Percentiles rank a stretch among this genome's conserved stretches.
These are phyloP conservation scores for Holcopasites calliopsidis DNA, from an alignment of 1,140 invertebrate genomes.

Conservation along the genomic window DNA sequence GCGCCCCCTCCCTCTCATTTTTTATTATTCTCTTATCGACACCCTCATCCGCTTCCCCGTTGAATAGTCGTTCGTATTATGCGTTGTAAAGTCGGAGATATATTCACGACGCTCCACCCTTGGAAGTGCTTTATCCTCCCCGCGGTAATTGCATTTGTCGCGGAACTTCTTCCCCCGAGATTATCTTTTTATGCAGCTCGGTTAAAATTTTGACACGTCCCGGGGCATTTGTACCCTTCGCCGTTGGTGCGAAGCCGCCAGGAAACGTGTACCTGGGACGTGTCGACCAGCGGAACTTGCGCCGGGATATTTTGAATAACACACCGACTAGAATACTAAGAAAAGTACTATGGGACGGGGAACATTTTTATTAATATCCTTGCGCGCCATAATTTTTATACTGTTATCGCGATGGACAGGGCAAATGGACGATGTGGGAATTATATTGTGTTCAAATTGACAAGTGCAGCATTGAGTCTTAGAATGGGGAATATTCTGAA, in stretches of 20 bases:
- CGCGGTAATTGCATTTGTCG: conserved; percentile 36
- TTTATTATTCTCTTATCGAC: conserved; percentile 22
- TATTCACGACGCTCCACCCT: not conserved
- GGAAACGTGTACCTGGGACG: not conserved
- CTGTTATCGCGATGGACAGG: no score
- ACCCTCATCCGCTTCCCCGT: not conserved
- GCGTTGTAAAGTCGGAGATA: conserved; percentile 1
- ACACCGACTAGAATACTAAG: not conserved
- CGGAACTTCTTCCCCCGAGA: conserved; percentile 8
- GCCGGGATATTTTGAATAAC: conserved; percentile 9
- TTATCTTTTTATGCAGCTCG: conserved; percentile 21
- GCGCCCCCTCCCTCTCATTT: not conserved
- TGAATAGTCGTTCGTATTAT: not conserved
- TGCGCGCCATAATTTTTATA: no score
- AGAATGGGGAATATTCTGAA: conserved; percentile 13
- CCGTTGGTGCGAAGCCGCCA: not conserved
- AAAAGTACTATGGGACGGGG: not conserved
- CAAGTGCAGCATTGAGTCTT: not conserved
- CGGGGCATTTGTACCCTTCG: not conserved
- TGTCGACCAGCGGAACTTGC: not conserved
- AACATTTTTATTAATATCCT: no score
- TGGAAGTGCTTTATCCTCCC: conserved; percentile 3
- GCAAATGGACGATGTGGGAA: no score
- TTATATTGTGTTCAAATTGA: conserved; percentile 12
- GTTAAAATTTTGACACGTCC: conserved; percentile 21